Percentiles rank a stretch among this genome's conserved stretches.
These are phyloP conservation scores for Tanaodytes sp. DNA, from an alignment of 2,888 invertebrate species.

Conservation along the genomic window DNA sequence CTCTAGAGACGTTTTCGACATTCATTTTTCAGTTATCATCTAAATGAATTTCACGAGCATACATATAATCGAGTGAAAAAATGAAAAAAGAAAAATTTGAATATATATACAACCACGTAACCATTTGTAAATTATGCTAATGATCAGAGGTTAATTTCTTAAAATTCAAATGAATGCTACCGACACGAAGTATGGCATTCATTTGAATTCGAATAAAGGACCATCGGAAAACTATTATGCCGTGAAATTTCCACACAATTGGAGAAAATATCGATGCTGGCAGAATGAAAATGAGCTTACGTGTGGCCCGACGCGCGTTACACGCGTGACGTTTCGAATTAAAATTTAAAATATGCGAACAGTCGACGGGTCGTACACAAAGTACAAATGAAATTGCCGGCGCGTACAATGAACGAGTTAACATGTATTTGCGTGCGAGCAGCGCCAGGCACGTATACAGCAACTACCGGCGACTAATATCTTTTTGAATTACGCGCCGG, in stretches of 20 bases:
- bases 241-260: slow-evolving; percentile 25
- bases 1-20: no score
- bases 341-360: slow-evolving; percentile 51
- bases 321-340: slow-evolving; percentile 35
- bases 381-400: slow-evolving; percentile 48
- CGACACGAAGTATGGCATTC: not conserved
- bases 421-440: slow-evolving; percentile 46
- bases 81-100: no score
- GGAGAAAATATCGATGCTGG: slow-evolving; percentile 29
- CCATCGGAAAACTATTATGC: slow-evolving; percentile 33
- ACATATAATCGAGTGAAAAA: no score
- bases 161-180: no score
- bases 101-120: no score
- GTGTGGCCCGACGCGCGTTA: slow-evolving; percentile 31
- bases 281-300: slow-evolving; percentile 39
- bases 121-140: no score
- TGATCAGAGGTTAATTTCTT: no score
- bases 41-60: no score
- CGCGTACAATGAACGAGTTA: slow-evolving; percentile 50
- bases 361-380: slow-evolving; percentile 48
- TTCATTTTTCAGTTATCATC: no score
- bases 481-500: slow-evolving; percentile 16
- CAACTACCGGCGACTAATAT: slow-evolving; percentile 8
- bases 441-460: slow-evolving; percentile 40
- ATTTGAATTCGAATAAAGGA: slow-evolving; percentile 23